Percentiles rank a stretch among this genome's conserved stretches.
Evolutionary conservation across 2,797 vertebrate species (phyloP).

Genomic region (Channa striata): DNA sequence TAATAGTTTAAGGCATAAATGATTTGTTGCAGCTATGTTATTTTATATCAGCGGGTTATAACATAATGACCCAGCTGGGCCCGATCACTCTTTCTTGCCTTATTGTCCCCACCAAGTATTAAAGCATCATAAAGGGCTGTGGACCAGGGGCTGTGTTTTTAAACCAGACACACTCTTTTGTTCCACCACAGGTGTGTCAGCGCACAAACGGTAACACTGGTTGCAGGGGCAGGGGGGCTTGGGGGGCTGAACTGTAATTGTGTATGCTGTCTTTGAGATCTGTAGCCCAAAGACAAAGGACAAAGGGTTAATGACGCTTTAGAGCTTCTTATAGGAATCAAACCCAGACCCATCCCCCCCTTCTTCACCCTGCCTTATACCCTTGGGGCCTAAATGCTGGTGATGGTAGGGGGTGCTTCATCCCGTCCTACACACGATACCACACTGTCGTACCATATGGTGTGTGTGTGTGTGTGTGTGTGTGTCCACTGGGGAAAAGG

Average conservation of each 20-base stretch:
- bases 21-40: too few species aligned
- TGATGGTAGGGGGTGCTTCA: slow-evolving; percentile 17
- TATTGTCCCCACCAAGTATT: too few species aligned
- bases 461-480: slow-evolving; percentile 2
- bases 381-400: slow-evolving; percentile 45
- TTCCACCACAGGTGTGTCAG: too few species aligned
- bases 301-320: slow-evolving; percentile 68
- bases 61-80: too few species aligned
- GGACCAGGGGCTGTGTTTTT: background rate
- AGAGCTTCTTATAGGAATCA: slow-evolving; percentile 55
- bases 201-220: too few species aligned
- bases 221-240: too few species aligned
- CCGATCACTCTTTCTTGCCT: too few species aligned
- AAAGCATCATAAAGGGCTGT: too few species aligned
- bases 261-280: slow-evolving; percentile 44
- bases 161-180: too few species aligned
- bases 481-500: background rate
- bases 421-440: slow-evolving; percentile 37
- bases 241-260: slow-evolving; percentile 39
- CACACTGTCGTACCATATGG: background rate
- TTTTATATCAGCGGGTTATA: too few species aligned
- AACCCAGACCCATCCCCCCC: slow-evolving; percentile 19
- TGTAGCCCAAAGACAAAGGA: slow-evolving; percentile 35
- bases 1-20: too few species aligned
- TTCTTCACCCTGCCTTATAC: slow-evolving; percentile 38